These are phyloP conservation scores for Dastarcus helophoroides DNA, from an alignment of 2,888 invertebrate species.

Conservation along the genomic window DNA sequence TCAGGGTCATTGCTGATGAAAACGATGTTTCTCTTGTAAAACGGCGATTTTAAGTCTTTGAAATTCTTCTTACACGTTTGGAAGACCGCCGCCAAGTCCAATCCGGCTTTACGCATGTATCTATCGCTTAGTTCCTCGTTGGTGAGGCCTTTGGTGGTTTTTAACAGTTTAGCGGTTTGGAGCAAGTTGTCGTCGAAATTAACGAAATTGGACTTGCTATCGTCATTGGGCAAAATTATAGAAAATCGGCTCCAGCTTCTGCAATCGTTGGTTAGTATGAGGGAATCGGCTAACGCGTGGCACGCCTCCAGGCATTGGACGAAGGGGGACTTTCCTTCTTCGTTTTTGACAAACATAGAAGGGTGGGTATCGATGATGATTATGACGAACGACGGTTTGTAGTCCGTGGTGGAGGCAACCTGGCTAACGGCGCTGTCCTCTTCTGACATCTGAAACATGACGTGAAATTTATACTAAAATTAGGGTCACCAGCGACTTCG, in stretches of 20 bases:
- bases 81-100: constrained; percentile 24
- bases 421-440: too few relatives aligned
- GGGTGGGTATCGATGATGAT: constrained; percentile 26
- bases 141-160: constrained; percentile 14
- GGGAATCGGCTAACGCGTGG: constrained; percentile 21
- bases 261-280: constrained; percentile 19
- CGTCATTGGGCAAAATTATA: constrained; percentile 20
- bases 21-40: constrained; percentile 21
- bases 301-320: constrained; percentile 23
- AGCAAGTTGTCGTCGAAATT: constrained; percentile 18
- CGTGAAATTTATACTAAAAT: too few relatives aligned
- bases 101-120: constrained; percentile 18
- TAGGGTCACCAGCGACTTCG: too few relatives aligned
- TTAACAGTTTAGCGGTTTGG: constrained; percentile 20
- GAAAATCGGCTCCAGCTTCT: constrained; percentile 23
- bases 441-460: too few relatives aligned
- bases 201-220: constrained; percentile 16
- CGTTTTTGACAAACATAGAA: constrained; percentile 22
- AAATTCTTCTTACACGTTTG: constrained; percentile 24
- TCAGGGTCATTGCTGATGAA: constrained; percentile 27
- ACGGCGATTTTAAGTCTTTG: constrained; percentile 18
- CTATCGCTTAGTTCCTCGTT: constrained; percentile 17
- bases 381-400: constrained; percentile 24
- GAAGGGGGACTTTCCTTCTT: constrained; percentile 17
- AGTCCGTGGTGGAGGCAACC: too few relatives aligned